Conservation (phyloP, 2,113 vertebrate species). For the Eolophus roseicapilla region DNA sequence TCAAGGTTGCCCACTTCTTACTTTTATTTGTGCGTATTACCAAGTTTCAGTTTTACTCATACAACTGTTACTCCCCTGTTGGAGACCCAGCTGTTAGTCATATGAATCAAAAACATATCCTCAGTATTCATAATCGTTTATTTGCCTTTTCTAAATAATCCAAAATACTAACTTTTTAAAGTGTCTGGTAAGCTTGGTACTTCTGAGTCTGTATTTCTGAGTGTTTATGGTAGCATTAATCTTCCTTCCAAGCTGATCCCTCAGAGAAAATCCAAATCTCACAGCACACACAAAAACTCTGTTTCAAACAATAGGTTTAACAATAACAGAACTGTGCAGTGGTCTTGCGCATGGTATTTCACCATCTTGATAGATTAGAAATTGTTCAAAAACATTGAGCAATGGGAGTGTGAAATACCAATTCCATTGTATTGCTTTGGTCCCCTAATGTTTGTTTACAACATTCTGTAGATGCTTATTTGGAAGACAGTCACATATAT, state of each 20-base stretch:
- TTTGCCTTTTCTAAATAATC: not conserved
- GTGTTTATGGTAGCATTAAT: not conserved
- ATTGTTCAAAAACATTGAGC: not conserved
- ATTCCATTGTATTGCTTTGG: not conserved
- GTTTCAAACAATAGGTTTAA: not conserved
- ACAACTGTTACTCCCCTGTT: not conserved
- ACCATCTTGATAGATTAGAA: not conserved
- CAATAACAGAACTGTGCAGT: not conserved
- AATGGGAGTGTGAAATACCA: not conserved
- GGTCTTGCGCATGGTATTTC: not conserved
- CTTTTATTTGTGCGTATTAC: not conserved
- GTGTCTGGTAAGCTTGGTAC: not conserved
- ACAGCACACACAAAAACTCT: not conserved
- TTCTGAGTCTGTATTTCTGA: not conserved
- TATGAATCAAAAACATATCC: not conserved
- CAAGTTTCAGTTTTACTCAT: constrained; percentile 32
- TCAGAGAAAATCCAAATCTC: not conserved
- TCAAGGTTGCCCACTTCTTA: constrained; percentile 5
- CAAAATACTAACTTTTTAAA: not conserved
- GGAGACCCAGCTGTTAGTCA: not conserved
- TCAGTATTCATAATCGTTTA: rapidly evolving
- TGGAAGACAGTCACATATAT: not conserved
- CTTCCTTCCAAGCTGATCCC: not conserved
- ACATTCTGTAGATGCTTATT: not conserved
- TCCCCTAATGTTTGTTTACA: not conserved